A percentile compares a stretch with the other conserved stretches of the same genome.
phyloP scores from a whole-genome alignment of 2,888 invertebrate genomes.

The Polymixis flavicincta region DNA sequence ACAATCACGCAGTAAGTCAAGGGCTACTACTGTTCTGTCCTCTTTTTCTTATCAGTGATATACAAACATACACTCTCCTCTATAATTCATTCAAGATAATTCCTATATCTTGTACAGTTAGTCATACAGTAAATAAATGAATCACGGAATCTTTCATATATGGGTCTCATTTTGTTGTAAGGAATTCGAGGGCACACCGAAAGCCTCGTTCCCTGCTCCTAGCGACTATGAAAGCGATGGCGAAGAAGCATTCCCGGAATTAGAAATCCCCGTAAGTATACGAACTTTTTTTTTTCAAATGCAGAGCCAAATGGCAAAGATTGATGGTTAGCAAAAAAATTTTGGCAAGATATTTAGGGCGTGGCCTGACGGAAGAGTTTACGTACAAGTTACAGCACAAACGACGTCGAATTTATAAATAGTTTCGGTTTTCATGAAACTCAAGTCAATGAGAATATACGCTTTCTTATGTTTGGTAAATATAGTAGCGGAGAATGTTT shows the following conservation, averaged over 20 bases:
- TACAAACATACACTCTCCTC: conserved; percentile 52
- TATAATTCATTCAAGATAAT: conserved; percentile 52
- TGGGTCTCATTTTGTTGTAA: conserved; percentile 62
- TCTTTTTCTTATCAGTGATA: conserved; percentile 71
- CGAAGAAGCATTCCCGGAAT: conserved; percentile 86
- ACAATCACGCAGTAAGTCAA: conserved; percentile 70
- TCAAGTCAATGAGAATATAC: conserved; percentile 15
- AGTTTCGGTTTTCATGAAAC: conserved; percentile 35
- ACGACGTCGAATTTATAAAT: conserved; percentile 39
- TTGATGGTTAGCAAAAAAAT: conserved; percentile 29
- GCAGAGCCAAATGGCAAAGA: conserved; percentile 3
- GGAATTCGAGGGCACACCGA: conserved; percentile 83
- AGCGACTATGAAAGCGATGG: conserved; percentile 88
- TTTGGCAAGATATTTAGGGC: conserved; percentile 57
- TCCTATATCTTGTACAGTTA: conserved; percentile 4
- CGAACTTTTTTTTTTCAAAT: background rate
- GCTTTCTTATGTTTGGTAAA: conserved; percentile 43
- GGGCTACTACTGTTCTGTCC: conserved; percentile 70
- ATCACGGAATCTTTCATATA: conserved; percentile 23
- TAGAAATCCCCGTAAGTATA: conserved; percentile 86
- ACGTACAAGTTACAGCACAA: conserved; percentile 34
- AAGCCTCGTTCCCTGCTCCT: conserved; percentile 76
- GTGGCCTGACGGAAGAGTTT: conserved; percentile 44
- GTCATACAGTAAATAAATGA: conserved; percentile 28
- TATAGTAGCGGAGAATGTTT: conserved; percentile 56